A percentile compares a stretch with the other conserved stretches of the same genome.
Evolutionary conservation across 2,113 vertebrate genomes (phyloP).

Genomic region (Enhydra lutris): DNA sequence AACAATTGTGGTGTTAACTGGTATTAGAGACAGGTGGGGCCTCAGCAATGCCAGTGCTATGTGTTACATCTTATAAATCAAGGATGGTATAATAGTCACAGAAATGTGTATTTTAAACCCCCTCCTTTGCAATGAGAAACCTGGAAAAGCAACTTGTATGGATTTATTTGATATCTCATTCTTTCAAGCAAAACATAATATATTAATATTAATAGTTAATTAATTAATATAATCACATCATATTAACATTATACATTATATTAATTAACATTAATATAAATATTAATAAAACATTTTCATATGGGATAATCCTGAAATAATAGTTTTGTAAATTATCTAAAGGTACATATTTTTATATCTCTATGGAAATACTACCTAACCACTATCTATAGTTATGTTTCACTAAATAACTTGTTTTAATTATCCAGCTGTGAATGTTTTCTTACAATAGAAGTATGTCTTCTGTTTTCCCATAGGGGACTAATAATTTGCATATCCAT

Average conservation of each 20-base stretch:
- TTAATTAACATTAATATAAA: too few species aligned
- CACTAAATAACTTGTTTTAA: neutral
- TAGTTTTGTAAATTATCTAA: neutral
- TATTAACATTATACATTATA: too few species aligned
- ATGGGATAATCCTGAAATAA: neutral
- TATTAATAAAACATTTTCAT: neutral
- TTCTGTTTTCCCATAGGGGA: neutral
- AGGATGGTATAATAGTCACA: neutral
- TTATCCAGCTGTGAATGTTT: neutral
- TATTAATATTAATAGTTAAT: too few species aligned
- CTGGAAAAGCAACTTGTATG: neutral
- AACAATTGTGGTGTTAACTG: neutral
- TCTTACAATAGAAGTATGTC: neutral
- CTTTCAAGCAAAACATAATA: neutral
- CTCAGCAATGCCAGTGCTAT: neutral
- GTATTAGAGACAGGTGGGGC: neutral
- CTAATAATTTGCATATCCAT: neutral
- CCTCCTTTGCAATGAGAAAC: neutral
- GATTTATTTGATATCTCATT: neutral
- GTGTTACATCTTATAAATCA: neutral
- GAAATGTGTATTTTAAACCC: neutral
- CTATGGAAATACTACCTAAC: neutral
- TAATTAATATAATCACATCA: too few species aligned
- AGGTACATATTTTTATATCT: neutral
- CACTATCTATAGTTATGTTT: neutral